Conservation (phyloP, 2,113 vertebrate genomes). For the Pseudopipra pipra region DNA sequence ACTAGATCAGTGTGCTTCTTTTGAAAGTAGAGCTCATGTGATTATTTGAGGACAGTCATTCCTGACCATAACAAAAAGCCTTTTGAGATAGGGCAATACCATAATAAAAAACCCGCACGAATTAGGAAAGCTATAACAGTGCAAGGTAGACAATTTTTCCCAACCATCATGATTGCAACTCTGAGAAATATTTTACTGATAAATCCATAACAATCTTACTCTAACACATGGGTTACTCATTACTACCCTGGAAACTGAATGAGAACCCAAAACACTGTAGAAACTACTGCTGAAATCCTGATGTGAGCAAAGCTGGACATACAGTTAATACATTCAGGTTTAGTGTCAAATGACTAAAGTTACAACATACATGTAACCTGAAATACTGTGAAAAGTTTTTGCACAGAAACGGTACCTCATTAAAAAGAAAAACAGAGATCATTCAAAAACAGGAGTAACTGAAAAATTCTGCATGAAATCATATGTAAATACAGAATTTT, state of each 20-base stretch:
- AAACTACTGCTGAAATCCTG: not conserved
- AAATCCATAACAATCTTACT: not conserved
- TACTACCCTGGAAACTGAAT: not conserved
- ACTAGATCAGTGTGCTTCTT: not conserved
- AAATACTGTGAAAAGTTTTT: not conserved
- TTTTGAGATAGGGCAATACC: not conserved
- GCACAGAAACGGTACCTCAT: not conserved
- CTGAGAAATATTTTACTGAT: not conserved
- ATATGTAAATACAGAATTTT: not conserved
- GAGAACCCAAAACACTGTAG: not conserved
- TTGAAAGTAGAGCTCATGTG: not conserved
- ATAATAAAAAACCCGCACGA: not conserved
- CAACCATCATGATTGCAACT: not conserved
- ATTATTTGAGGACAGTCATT: not conserved
- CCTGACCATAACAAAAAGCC: not conserved
- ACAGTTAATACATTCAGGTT: not conserved
- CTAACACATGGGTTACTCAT: not conserved
- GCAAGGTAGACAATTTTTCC: not conserved
- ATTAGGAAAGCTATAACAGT: not conserved
- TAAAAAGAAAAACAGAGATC: not conserved
- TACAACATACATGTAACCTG: not conserved
- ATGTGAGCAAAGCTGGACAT: not conserved
- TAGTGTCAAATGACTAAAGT: not conserved
- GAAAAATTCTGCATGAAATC: not conserved
- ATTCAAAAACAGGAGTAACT: not conserved